These are phyloP conservation scores for Artibeus lituratus DNA, from an alignment of 2,797 vertebrate genomes.

Conservation along the genomic window DNA sequence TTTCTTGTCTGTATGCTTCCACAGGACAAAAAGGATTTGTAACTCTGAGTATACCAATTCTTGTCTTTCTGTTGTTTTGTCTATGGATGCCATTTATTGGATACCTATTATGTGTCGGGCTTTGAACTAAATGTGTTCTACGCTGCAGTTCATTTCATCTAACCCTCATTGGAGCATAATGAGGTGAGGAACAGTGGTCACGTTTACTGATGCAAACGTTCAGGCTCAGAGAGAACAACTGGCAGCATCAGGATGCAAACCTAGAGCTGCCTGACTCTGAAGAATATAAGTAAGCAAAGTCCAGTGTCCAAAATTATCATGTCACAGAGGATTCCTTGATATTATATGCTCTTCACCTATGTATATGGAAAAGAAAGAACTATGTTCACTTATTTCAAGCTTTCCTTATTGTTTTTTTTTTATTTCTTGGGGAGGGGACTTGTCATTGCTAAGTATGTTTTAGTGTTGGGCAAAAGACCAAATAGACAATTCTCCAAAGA, in stretches of 20 bases:
- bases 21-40: background rate
- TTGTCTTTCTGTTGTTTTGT: background rate
- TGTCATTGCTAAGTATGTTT: background rate
- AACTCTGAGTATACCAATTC: background rate
- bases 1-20: background rate
- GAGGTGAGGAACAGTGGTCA: background rate
- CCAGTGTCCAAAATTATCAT: background rate
- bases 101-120: background rate
- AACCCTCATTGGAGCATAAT: background rate
- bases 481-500: too few species aligned
- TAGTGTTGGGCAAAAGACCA: background rate
- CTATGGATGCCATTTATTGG: background rate
- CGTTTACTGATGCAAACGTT: background rate
- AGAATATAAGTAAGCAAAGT: background rate
- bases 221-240: background rate
- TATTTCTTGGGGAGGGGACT: rapidly evolving
- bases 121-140: background rate
- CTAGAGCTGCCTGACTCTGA: background rate
- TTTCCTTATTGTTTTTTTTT: background rate
- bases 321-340: background rate
- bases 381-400: background rate
- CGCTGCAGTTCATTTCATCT: background rate
- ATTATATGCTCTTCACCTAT: background rate
- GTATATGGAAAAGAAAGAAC: background rate
- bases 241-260: background rate